phyloP scores from a whole-genome alignment of 2,113 vertebrate species.

The Mandrillus leucophaeus region DNA sequence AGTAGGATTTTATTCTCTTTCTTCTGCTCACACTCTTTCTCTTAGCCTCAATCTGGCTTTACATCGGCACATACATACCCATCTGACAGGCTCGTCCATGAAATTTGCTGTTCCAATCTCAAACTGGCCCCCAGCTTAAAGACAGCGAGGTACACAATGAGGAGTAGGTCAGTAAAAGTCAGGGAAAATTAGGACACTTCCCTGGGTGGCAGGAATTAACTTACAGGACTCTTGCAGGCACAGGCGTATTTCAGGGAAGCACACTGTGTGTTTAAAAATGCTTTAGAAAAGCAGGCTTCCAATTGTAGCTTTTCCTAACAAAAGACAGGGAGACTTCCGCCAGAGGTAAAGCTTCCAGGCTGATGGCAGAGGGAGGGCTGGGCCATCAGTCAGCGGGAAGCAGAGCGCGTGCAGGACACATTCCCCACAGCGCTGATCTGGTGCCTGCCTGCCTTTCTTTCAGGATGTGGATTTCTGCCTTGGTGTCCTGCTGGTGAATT shows the following conservation, averaged over 20 bases:
- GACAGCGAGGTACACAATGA: neutral
- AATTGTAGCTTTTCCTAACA: conserved; percentile 67
- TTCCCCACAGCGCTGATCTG: neutral
- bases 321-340: conserved; percentile 51
- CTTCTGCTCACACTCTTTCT: neutral
- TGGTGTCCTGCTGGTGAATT: conserved; percentile 62
- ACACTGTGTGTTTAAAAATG: conserved; percentile 57
- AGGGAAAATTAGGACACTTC: conserved; percentile 67
- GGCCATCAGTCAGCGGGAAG: conserved; percentile 38
- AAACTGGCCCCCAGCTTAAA: neutral
- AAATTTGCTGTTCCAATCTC: neutral
- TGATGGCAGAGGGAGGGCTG: neutral
- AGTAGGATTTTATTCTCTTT: neutral
- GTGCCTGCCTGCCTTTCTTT: conserved; percentile 25
- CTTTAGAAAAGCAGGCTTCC: conserved; percentile 47
- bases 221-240: conserved; percentile 39
- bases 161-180: conserved; percentile 57
- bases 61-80: neutral
- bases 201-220: conserved; percentile 51
- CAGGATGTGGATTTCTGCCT: conserved; percentile 36
- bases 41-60: neutral
- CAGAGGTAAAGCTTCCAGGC: conserved; percentile 52
- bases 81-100: neutral
- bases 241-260: conserved; percentile 34
- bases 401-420: neutral